Evolutionary conservation across 1,140 invertebrate species (phyloP), one percentile per base, ranked within the genome.

Genomic region (Eciton burchellii): DNA sequence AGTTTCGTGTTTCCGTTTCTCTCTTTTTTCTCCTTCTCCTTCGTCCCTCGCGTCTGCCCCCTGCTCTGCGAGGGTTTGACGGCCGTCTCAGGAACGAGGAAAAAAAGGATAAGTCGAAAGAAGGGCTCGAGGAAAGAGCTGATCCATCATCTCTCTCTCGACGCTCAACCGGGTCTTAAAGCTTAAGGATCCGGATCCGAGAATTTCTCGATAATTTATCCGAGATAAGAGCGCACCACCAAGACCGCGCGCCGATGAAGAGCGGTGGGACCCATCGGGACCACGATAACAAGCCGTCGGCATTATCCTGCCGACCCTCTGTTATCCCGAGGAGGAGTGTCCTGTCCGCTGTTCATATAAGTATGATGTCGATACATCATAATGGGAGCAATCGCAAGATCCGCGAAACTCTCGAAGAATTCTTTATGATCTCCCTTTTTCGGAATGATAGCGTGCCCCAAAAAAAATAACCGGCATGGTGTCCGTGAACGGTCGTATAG

Each of bases 201-300:
- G 81, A 82, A 82, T 77, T 77, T 65, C 71, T 82, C 72, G 81
- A 82, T 82, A 82, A 82, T 82, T 82, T 77, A 77, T 66, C 60
- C 81, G 47, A 82, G 81, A 82, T 82, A 82, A 82, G 72, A 52
- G 81, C 24, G 81, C 24, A 45, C 47, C 29, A n/a, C 57, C 43
- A 29, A 35, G 35, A 54, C 21, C 62, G 29, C 16, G 43, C 71
- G 16, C 19, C 26, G 16, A 24, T 12, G 56, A 6, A 16, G 21
- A 56, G 29, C 41, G 52, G 16, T 16, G 14, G 9, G 19, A 11
- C 41, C n/a, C 49, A 43, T 74, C 43, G 57, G 21, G 26, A 26
- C n/a, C 9, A 5, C 74, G 74, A 79, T 79, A 79, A 79, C 74
- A 29, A 79, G 49, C 9, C 63, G 21, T 16, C 49, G 49, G 35